Evolutionary conservation across 2,888 invertebrate species (phyloP), one percentile per base, ranked within the genome.

Genomic region (Drosophila subquinaria): DNA sequence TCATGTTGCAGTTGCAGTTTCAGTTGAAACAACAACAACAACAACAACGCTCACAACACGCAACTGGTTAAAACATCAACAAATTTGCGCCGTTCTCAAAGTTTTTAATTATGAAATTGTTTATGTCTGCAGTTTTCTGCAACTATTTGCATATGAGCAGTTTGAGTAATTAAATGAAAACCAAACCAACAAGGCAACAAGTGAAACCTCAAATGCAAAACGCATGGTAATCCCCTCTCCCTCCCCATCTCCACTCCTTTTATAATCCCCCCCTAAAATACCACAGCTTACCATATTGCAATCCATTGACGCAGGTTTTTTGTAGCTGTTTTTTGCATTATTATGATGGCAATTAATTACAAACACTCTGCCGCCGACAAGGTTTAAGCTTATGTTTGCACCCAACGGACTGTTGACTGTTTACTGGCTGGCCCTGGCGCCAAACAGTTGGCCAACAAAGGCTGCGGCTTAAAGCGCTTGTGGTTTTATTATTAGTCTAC

Each of bases 281-380:
- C 11, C 45, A 40, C 43, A 13, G 17, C 36, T 48, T n/a, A 33
- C 6, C 10, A 23, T 45, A 45, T 11, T 20, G 42, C 20, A 35
- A 33, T 38, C 33, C 57, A 47, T 57, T 68, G 53, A 45, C 40
- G 43, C 51, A 63, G 45, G 42, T 43, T 15, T 36, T 15, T 27
- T 36, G 33, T 56, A 33, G 61, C 15, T 43, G 15, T 23, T 35
- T 40, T 35, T 23, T 67, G 81, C 85, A 81, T 79, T 77, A 75
- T 81, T 81, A 77, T 79, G 66, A 73, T 62, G 60, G 66, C 73
- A 79, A 85, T 86, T 86, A 83, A 86, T 88, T 85, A 77, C 72
- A 73, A 82, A 73, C 36, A 71, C 69, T 76, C 69, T n/a, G 56
- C 35, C 56, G 56, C 43, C 69, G 67, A 73, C 76, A 72, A 76